These are phyloP conservation scores for Prolemur simus DNA, from an alignment of 2,113 vertebrate genomes.

Conservation along the genomic window DNA sequence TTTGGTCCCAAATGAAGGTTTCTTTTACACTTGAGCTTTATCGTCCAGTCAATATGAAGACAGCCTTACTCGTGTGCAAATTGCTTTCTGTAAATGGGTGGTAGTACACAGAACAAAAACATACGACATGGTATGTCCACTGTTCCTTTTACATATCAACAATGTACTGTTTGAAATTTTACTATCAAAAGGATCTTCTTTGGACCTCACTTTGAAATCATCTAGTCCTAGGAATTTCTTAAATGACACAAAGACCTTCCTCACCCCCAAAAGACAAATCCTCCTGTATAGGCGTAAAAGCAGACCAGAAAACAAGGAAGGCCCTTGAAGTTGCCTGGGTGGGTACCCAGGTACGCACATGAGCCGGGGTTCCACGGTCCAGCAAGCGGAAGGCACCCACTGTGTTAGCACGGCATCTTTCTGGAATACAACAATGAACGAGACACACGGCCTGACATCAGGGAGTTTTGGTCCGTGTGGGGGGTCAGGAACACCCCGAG, in stretches of 20 bases:
- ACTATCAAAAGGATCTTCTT: not conserved
- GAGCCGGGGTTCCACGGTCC: not conserved
- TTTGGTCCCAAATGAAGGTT: not conserved
- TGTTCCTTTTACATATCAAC: not conserved
- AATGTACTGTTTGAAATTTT: not conserved
- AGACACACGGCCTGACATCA: not conserved
- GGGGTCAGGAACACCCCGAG: not conserved
- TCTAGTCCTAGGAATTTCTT: not conserved
- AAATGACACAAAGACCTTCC: not conserved
- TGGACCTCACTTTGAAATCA: not conserved
- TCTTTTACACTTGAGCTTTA: not conserved
- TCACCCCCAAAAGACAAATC: not conserved
- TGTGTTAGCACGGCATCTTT: accelerated
- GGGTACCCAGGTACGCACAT: not conserved
- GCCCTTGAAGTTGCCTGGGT: not conserved
- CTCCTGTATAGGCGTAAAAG: not conserved
- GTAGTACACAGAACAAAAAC: not conserved
- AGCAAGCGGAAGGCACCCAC: not conserved
- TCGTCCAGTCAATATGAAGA: not conserved
- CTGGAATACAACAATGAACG: not conserved
- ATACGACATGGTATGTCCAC: no score
- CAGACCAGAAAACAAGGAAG: not conserved
- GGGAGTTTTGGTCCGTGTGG: no score
- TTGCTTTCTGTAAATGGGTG: not conserved
- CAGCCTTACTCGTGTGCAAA: accelerated